Evolutionary conservation across 2,113 vertebrate genomes (phyloP).

Genomic region (Lagenorhynchus albirostris): DNA sequence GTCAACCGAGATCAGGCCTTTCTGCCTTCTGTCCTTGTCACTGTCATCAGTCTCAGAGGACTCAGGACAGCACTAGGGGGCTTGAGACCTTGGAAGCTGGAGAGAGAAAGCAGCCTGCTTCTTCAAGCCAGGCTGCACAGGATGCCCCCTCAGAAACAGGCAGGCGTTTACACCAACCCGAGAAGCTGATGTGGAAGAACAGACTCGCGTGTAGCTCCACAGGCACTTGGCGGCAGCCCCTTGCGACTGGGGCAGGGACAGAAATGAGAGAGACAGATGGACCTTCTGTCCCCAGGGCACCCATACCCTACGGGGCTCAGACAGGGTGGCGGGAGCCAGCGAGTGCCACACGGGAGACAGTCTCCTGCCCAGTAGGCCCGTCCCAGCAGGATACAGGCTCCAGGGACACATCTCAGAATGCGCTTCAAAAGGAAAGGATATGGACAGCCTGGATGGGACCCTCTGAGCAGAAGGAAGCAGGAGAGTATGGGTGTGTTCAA

Average conservation of each 20-base stretch:
- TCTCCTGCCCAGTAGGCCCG: neutral
- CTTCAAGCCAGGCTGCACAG: rapidly evolving
- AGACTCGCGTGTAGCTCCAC: rapidly evolving
- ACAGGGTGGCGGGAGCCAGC: neutral
- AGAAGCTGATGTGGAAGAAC: neutral
- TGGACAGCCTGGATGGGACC: neutral
- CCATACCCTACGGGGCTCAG: neutral
- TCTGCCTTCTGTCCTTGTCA: neutral
- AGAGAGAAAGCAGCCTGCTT: neutral
- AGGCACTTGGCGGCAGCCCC: neutral
- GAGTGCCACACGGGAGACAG: neutral
- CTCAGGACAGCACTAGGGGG: neutral
- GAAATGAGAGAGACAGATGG: neutral
- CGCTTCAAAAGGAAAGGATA: neutral
- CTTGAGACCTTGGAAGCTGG: neutral
- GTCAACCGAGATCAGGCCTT: neutral
- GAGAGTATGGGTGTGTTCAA: neutral
- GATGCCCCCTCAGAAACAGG: neutral
- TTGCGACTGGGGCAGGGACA: rapidly evolving
- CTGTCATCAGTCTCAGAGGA: neutral
- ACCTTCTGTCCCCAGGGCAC: neutral
- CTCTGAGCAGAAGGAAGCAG: neutral
- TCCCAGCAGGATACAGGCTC: neutral
- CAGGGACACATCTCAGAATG: neutral
- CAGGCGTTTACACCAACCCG: neutral